A percentile compares a stretch with the other conserved stretches of the same genome.
Conservation (phyloP, 1,140 invertebrate species). For the Zophobas morio region DNA sequence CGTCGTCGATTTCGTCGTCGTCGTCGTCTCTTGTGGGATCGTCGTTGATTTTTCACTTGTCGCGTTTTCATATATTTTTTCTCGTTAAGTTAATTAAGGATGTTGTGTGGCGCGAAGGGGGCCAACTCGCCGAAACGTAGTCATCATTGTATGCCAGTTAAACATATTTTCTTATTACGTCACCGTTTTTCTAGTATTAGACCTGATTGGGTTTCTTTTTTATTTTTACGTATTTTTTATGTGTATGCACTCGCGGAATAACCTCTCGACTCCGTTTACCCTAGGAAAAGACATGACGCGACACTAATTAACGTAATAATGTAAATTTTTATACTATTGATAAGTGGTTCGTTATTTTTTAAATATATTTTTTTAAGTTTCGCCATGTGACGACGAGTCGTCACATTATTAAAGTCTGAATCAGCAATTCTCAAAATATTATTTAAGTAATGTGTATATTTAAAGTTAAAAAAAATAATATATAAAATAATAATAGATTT, state of each 20-base stretch:
- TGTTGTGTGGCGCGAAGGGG: constrained; percentile 48
- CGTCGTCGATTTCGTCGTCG: constrained; percentile 29
- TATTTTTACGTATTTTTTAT: constrained; percentile 54
- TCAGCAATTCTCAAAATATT: constrained; percentile 68
- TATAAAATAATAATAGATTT: constrained; percentile 60
- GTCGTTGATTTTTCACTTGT: constrained; percentile 52
- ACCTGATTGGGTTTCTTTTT: constrained; percentile 57
- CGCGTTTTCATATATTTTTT: neutral
- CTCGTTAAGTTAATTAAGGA: neutral
- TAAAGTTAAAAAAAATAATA: constrained; percentile 62
- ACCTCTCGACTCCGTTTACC: constrained; percentile 51
- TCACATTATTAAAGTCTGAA: constrained; percentile 67
- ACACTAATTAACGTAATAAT: constrained; percentile 55
- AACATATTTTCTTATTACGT: constrained; percentile 54
- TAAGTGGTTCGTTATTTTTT: constrained; percentile 66
- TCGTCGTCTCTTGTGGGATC: constrained; percentile 37
- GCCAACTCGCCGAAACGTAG: constrained; percentile 53
- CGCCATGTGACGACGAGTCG: constrained; percentile 59
- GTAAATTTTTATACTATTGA: constrained; percentile 63
- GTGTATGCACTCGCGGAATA: constrained; percentile 51
- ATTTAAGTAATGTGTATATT: constrained; percentile 65
- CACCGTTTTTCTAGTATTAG: constrained; percentile 60
- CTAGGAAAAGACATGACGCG: constrained; percentile 59
- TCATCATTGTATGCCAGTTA: constrained; percentile 60
- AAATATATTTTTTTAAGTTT: constrained; percentile 66